Percentiles rank a stretch among this genome's conserved stretches.
Evolutionary conservation across 2,113 vertebrate species (phyloP).

Genomic region (Chaetorhynchus papuensis): DNA sequence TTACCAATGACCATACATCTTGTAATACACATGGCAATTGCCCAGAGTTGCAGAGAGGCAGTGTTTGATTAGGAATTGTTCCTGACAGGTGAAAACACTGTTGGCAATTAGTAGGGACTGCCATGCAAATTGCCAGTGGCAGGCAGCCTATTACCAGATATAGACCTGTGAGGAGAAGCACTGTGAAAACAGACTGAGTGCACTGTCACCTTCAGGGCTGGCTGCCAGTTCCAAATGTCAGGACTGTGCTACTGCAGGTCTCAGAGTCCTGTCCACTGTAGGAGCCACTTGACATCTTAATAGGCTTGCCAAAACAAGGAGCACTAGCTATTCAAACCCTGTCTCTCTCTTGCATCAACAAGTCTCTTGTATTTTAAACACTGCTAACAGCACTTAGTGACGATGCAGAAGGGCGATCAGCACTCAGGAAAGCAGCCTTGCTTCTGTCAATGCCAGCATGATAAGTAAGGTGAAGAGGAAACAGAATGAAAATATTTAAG

Average conservation of each 20-base stretch:
- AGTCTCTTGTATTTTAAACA: slow-evolving; percentile 54
- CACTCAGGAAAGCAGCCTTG: slow-evolving; percentile 15
- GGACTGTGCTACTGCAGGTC: background rate
- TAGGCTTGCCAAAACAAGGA: slow-evolving; percentile 18
- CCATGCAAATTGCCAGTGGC: background rate
- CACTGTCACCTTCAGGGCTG: slow-evolving; percentile 10
- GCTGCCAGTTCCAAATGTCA: slow-evolving; percentile 46
- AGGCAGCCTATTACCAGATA: slow-evolving; percentile 33
- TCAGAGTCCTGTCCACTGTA: background rate
- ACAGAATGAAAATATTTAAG: slow-evolving; percentile 54
- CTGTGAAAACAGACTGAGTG: background rate
- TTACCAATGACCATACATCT: background rate
- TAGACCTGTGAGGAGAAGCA: background rate
- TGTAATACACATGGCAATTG: background rate
- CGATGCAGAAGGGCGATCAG: background rate
- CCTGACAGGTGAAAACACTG: background rate
- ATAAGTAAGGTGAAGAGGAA: slow-evolving; percentile 52
- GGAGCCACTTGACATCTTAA: slow-evolving; percentile 49
- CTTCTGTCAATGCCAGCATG: slow-evolving; percentile 9
- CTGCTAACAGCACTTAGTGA: background rate
- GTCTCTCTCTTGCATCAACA: slow-evolving; percentile 37
- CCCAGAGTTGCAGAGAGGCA: background rate
- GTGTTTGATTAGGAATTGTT: background rate
- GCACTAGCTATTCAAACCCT: background rate
- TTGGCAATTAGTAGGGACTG: background rate